Evolutionary conservation across 2,888 invertebrate genomes (phyloP).

Genomic region (Microctonus hyperodae): DNA sequence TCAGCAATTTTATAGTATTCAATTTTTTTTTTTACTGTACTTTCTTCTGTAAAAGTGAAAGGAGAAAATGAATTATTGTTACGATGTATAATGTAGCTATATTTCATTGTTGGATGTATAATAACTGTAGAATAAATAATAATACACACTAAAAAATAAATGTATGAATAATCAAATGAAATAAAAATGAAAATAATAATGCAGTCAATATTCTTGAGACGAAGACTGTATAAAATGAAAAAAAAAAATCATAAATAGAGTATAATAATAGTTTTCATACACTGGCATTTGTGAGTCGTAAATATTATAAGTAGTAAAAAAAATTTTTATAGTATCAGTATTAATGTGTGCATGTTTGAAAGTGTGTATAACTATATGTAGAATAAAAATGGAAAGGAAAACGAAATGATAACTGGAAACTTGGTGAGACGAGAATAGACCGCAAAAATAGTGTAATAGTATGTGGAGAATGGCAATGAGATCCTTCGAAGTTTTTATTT

Average conservation of each 20-base stretch:
- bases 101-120: not conserved
- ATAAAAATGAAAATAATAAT: conserved; percentile 10
- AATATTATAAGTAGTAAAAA: not conserved
- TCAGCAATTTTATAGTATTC: conserved; percentile 31
- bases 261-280: not conserved
- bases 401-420: not conserved
- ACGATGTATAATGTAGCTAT: not conserved
- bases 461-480: not conserved
- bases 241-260: not conserved
- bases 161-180: too few relatives aligned
- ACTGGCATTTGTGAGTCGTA: conserved; percentile 17
- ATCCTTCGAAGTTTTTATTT: not conserved
- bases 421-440: not conserved
- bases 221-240: not conserved
- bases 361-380: not conserved
- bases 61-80: not conserved
- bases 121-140: not conserved
- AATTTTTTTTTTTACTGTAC: not conserved
- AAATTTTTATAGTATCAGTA: not conserved
- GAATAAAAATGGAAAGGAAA: not conserved
- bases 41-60: not conserved
- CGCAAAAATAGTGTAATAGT: not conserved
- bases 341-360: not conserved
- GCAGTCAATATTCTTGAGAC: conserved; percentile 12
- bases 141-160: not conserved